Base-by-base conservation (phyloP, 2,797 vertebrate species). In the Odontamblyopus lacepedii region DNA sequence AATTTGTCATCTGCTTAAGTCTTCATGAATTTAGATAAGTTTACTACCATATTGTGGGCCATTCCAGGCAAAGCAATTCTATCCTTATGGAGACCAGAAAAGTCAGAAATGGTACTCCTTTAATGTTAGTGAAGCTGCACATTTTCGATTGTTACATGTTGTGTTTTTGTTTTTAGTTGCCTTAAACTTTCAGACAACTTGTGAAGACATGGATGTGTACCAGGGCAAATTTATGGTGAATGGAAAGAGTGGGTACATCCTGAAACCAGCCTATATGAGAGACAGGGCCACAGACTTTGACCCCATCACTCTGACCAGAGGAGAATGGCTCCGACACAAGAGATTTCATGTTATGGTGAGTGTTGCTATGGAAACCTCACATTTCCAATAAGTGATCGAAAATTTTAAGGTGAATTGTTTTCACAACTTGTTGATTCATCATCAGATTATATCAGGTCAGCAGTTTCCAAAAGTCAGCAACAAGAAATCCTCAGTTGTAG, bases 181-280 rank as follows among this genome's bases (percentile, higher is more conserved):
- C 73, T 87, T 99, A n/a, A 99, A 99, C 91, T 98, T 98, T 92
- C 98, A 99, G 93, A 97, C 96, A 0, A 86, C 85, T 29, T 92
- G 95, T 73, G 7, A 82, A 23, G 95, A 97, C 75, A 96, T 98
- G 96, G 95, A 98, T 51, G 57, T 99, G 62, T 95, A 99, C 87
- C 97, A 96, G 83, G 97, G 97, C 6, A 93, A 88, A 35, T 99
- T 98, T 90, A 87, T 92, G 81, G 93, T 95, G 57, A 99, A 99
- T 0, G 95, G 96, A 7, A 93, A 90, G 73, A 95, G 93, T 26
- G 98, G 98, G 66, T 99, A 98, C 56, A 77, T 97, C 87, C 94
- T 99, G 81, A 99, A 99, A 84, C 98, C 98, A 0, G 83, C 90
- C 76, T 99, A 92, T 89, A 93, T 98, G 78, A 93, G 95, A 81